Conservation (phyloP, 2,797 vertebrate genomes). For the Cyprinella venusta region DNA sequence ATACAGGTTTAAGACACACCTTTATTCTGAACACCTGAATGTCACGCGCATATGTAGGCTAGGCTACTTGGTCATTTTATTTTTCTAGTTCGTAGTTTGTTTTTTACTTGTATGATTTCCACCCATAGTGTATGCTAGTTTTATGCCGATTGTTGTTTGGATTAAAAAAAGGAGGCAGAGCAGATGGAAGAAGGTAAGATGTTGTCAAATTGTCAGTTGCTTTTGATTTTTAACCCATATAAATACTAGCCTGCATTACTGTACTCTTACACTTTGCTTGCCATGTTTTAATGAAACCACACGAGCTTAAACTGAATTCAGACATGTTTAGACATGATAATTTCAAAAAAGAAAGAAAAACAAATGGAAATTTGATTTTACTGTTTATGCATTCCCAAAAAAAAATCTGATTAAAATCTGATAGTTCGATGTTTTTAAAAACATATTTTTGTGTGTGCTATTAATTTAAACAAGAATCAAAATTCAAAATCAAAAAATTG, state of each 20-base stretch:
- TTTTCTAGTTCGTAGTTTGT: neutral
- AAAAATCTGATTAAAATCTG: too few species aligned
- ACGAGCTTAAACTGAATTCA: neutral
- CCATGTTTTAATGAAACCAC: neutral
- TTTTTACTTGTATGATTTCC: neutral
- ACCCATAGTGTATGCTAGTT: neutral
- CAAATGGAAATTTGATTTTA: too few species aligned
- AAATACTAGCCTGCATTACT: neutral
- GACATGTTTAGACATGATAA: too few species aligned
- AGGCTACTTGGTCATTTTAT: neutral
- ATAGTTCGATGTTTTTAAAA: too few species aligned
- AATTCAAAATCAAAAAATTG: too few species aligned
- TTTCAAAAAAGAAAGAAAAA: too few species aligned
- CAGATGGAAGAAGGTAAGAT: neutral
- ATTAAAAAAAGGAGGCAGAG: neutral
- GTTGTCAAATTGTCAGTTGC: neutral
- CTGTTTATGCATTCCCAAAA: too few species aligned
- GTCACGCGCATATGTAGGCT: neutral
- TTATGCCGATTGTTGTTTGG: neutral
- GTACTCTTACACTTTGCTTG: neutral
- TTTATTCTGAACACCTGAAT: neutral
- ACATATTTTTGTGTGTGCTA: too few species aligned
- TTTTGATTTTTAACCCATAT: neutral
- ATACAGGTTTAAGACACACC: neutral
- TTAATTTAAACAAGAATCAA: too few species aligned